Evolutionary conservation across 2,113 vertebrate species (phyloP).

Genomic region (Picathartes gymnocephalus): DNA sequence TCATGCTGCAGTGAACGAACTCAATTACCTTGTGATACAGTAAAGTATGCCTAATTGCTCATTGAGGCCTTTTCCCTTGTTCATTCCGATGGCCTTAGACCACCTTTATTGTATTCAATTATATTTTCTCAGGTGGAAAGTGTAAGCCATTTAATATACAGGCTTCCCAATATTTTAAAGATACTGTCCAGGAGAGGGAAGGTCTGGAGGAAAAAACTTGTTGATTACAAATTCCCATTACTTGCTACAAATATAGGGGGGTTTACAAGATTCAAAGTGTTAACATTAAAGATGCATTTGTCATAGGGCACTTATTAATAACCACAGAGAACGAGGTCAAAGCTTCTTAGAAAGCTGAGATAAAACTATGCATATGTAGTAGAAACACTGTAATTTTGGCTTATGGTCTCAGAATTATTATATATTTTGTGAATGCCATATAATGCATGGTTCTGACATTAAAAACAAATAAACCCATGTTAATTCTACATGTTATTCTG

Average conservation of each 20-base stretch:
- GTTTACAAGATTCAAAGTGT: neutral
- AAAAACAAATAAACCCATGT: neutral
- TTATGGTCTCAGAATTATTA: neutral
- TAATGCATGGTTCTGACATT: neutral
- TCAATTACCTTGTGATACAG: neutral
- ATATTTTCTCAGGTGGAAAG: conserved; percentile 21
- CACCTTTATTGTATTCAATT: conserved; percentile 21
- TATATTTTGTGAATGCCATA: neutral
- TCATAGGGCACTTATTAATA: neutral
- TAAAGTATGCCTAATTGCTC: conserved; percentile 24
- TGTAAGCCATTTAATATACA: neutral
- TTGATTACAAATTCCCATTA: neutral
- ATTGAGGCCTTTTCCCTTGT: conserved; percentile 22
- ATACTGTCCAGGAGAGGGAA: neutral
- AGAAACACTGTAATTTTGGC: neutral
- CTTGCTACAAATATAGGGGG: neutral
- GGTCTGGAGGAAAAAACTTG: neutral
- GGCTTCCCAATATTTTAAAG: neutral
- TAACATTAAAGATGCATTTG: neutral
- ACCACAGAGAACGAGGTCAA: neutral
- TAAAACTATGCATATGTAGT: neutral
- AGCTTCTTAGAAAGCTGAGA: neutral
- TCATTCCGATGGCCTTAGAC: conserved; percentile 20
- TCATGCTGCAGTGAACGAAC: neutral
- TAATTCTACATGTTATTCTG: neutral